Evolutionary conservation across 2,797 vertebrate species (phyloP), one percentile per base, ranked within the genome.

Genomic region (Falco novaeseelandiae): DNA sequence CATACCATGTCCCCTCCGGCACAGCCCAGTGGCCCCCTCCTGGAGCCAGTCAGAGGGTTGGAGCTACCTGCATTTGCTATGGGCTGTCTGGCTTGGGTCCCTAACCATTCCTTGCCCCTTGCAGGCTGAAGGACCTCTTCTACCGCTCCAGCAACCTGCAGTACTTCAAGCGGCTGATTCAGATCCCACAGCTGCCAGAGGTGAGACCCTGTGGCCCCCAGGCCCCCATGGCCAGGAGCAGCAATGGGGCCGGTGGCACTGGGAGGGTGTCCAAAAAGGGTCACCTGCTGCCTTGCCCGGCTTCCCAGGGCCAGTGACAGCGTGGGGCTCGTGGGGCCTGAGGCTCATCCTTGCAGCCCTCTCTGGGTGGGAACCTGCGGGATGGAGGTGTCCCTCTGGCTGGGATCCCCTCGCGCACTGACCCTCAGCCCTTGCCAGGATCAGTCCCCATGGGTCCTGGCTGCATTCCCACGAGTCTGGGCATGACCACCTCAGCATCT

Each of bases 71-170:
- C 14, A 0, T 51, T 46, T 48, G 51, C 23, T 34, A 2, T 52
- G 38, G 30, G 46, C 11, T 79, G 49, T 74, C 62, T 63, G 54
- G 23, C 10, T 57, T 92, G 61, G 25, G 6, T 61, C 36, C 17
- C 59, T 83, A 20, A 95, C 34, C 16, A 2, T 57, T 66, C 58
- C 22, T 7, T 78, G 51, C 19, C 55, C 79, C 48, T 90, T 74
- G 26, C 89, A 99, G 99, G 98, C 97, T 99, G 96, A 99, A 99
- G 98, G 99, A 99, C 94, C 98, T 99, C 42, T 99, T 99, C 97
- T 99, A 99, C 95, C 99, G 99, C 97, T 99, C 99, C 97, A 99
- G 99, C 97, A 99, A 99, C 98, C 98, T 99, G 79, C 99, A 99
- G 97, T 99, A 99, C 98, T 99, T 99, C 98, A 99, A 99, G 97